Evolutionary conservation across 2,797 vertebrate genomes (phyloP).

Genomic region (Lepilemur septentrionalis): DNA sequence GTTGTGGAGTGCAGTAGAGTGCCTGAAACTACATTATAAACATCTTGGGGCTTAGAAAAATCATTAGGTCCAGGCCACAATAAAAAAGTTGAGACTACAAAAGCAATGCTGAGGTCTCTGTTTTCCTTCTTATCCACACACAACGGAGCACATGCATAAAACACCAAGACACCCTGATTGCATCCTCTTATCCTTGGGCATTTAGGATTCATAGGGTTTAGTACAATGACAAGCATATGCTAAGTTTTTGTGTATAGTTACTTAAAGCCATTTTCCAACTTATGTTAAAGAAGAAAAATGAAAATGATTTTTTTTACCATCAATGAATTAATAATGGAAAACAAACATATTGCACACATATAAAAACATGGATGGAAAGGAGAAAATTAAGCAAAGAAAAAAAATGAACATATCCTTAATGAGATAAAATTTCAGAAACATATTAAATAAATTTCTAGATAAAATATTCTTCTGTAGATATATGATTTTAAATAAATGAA

Average conservation of each 20-base stretch:
- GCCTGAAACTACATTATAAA: background rate
- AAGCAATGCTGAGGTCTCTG: background rate
- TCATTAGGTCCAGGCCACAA: background rate
- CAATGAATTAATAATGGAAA: background rate
- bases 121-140: background rate
- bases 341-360: background rate
- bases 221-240: background rate
- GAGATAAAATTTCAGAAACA: constrained; percentile 7
- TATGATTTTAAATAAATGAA: background rate
- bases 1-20: background rate
- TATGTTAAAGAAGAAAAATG: background rate
- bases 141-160: background rate
- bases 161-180: background rate
- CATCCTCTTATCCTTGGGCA: background rate
- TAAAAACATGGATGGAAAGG: background rate
- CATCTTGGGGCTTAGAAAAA: background rate
- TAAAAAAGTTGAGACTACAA: background rate
- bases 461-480: background rate
- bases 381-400: background rate
- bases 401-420: background rate
- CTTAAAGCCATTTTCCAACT: background rate
- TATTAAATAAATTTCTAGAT: background rate
- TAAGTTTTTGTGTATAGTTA: background rate
- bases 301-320: background rate
- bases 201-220: background rate